A percentile compares a stretch with the other conserved stretches of the same genome.
Evolutionary conservation across 2,888 invertebrate species (phyloP).

Genomic region (Cataglyphis albicans): DNA sequence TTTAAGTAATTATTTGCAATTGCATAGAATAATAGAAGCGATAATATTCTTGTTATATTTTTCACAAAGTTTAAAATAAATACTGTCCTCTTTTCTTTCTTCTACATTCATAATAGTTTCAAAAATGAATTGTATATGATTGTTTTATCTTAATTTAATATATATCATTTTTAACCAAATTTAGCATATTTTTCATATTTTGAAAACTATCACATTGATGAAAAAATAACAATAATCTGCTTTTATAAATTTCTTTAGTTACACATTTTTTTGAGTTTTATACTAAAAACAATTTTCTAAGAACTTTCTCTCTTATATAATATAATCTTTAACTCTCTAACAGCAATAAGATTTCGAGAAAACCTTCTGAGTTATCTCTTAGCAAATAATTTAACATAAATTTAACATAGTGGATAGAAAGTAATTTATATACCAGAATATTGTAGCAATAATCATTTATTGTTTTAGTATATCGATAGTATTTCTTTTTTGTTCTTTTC

Average conservation of each 20-base stretch:
- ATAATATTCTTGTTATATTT: constrained; percentile 13
- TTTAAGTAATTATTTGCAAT: constrained; percentile 28
- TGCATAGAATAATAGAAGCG: background rate
- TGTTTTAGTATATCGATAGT: constrained; percentile 21
- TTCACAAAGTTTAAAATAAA: constrained; percentile 20
- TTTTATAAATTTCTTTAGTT: constrained; percentile 37
- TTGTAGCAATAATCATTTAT: constrained; percentile 47
- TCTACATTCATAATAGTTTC: background rate
- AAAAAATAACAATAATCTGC: constrained; percentile 1
- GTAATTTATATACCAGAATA: constrained; percentile 26
- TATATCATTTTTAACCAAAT: background rate
- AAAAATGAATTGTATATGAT: background rate
- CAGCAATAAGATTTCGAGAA: constrained; percentile 29
- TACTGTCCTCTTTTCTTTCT: background rate
- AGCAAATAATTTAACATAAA: constrained; percentile 4
- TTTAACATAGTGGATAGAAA: constrained; percentile 18
- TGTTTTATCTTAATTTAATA: background rate
- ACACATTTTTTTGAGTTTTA: background rate
- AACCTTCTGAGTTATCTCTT: background rate
- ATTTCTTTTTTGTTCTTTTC: constrained; percentile 31
- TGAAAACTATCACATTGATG: background rate
- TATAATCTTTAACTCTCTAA: background rate
- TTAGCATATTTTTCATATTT: background rate
- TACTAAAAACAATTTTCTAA: constrained; percentile 20
- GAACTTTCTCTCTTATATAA: background rate